Evolutionary conservation across 1,140 invertebrate genomes (phyloP).

Genomic region (Ceratina australensis): DNA sequence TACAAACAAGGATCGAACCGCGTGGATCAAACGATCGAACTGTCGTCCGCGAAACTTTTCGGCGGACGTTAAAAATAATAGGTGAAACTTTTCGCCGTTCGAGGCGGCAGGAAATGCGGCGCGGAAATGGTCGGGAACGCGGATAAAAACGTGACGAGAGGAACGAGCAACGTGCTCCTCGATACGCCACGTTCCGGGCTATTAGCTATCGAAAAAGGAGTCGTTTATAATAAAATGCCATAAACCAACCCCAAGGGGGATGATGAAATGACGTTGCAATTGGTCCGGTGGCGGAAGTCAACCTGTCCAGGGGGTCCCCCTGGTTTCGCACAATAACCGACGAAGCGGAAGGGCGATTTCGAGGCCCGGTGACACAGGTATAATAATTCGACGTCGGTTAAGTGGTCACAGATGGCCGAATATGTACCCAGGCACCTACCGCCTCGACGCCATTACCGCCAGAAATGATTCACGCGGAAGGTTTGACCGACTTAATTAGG

Average conservation of each 20-base stretch:
- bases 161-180: slow-evolving; percentile 12
- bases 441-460: slow-evolving; percentile 49
- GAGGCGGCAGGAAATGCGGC: not conserved
- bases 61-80: not conserved
- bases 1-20: not conserved
- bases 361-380: slow-evolving; percentile 58
- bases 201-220: slow-evolving; percentile 41
- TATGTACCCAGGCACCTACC: slow-evolving; percentile 8
- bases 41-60: not conserved
- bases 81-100: not conserved
- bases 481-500: slow-evolving; percentile 59
- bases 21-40: not conserved
- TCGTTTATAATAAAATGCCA: slow-evolving; percentile 56
- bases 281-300: slow-evolving; percentile 41
- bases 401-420: slow-evolving; percentile 67
- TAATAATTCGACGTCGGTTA: slow-evolving; percentile 63
- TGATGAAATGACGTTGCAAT: slow-evolving; percentile 21
- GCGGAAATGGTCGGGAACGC: slow-evolving; percentile 16
- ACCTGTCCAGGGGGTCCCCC: slow-evolving; percentile 45
- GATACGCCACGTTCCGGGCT: slow-evolving; percentile 48
- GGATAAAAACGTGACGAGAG: slow-evolving; percentile 27
- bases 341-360: slow-evolving; percentile 36
- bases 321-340: slow-evolving; percentile 38
- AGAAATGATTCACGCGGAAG: slow-evolving; percentile 59
- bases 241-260: slow-evolving; percentile 33